Evolutionary conservation across 2,113 vertebrate genomes (phyloP), one percentile per base, ranked within the genome.

Genomic region (Zosterops lateralis): DNA sequence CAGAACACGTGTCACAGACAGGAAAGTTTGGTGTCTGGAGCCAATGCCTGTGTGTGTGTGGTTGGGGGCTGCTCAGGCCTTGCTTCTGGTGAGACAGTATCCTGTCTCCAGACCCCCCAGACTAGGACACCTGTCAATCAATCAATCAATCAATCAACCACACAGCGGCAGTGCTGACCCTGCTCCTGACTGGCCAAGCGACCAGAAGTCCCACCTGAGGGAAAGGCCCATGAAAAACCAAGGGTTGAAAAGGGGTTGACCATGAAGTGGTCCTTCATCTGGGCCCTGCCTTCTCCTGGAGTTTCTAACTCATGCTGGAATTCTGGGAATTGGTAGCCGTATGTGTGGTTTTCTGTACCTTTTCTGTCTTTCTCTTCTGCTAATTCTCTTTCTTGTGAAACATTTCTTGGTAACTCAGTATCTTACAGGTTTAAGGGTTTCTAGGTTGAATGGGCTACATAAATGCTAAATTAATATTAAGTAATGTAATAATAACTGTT

Each of bases 301-400:
- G 28, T 38, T 84, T 64, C 28, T 54, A 45, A 45, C 17, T 62
- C 7, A 6, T 32, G 8, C 21, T 38, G 40, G n/a, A 54, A 18
- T 9, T 31, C 28, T 9, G 21, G 40, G 9, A 54, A 9, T 14
- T 73, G 40, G 38, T 14, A 72, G 21, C 21, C 0, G 0, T 36
- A 16, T 26, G 15, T 60, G 24, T 42, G 16, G 5, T 44, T 34
- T 51, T 61, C 44, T 42, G 18, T 29, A 34, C 6, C 10, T 25
- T 31, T 34, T 71, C 36, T 51, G 20, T 34, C 20, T 25, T 61
- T 61, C 31, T 60, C 7, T 71, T 51, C 38, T 53, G 20, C 20
- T 36, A 45, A 62, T 62, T 36, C 32, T 53, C 32, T 62, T 53
- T 53, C 31, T 6, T 38, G 45, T 17, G 0, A 25, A 53, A 26